Evolutionary conservation across 2,113 vertebrate genomes (phyloP), one percentile per base, ranked within the genome.

Genomic region (Antennarius striatus): DNA sequence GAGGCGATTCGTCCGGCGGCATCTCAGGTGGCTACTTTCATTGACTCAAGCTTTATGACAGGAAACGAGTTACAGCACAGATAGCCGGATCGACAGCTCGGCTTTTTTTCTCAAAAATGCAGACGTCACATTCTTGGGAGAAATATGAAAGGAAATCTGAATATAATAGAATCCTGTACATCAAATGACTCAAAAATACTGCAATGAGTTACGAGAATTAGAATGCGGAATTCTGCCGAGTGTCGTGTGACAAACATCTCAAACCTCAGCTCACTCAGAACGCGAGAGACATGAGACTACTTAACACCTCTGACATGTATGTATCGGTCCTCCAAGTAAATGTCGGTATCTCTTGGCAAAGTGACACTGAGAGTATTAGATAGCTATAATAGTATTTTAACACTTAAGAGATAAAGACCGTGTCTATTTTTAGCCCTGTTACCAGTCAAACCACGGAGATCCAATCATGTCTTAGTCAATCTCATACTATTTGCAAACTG

Each of bases 1-100:
- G 74, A 77, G 49, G 57, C 63, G 68, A 80, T 82, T 63, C 56
- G 74, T 15, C 15, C 4, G 54, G 59, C 42, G 22, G 61, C 59
- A 68, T 79, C 85, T 87, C 72, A 73, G 77, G 69, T 71, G 80
- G 68, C 43, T 79, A 76, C 60, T 64, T 69, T 76, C 66, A 74
- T 13, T 73, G 72, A 69, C 39, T 65, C 62, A 43, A 45, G 58
- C 68, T 43, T 81, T 62, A 75, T 69, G 73, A 71, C 75, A 81
- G 79, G 79, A 87, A 83, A 75, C 61, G 50, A 70, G 76, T 65
- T 17, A 14, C n/a, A 52, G 62, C 15, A 40, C 62, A 50, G 56
- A 73, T 36, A 56, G 22, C 22, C 22, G 22, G 22, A 22, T 22
- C 22, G 22, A 22, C 22, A 22, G 22, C 22, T 22, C 22, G 22